Percentiles rank a stretch among this genome's conserved stretches.
phyloP scores from a whole-genome alignment of 1,140 invertebrate genomes.

The Drosophila guanche region DNA sequence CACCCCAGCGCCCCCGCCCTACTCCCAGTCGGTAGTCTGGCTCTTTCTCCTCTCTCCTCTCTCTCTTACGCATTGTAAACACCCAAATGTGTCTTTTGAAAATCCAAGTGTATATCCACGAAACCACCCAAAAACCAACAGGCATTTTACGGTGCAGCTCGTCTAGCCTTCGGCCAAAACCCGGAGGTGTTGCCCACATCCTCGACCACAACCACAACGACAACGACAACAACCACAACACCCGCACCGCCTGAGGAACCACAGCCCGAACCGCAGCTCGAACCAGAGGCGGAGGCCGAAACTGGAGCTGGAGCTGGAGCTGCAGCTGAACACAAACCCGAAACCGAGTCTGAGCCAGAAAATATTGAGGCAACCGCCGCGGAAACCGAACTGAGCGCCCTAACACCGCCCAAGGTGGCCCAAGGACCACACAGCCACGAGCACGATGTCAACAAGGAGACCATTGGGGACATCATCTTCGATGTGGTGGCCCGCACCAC shows the following conservation, averaged over 20 bases:
- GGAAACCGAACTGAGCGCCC: slow-evolving; percentile 43
- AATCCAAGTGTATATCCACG: slow-evolving; percentile 77
- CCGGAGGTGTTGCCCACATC: slow-evolving; percentile 76
- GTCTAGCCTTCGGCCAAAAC: slow-evolving; percentile 81
- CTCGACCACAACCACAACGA: slow-evolving; percentile 62
- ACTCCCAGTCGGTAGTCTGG: slow-evolving; percentile 19
- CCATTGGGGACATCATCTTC: slow-evolving; percentile 69
- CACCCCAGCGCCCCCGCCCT: slow-evolving; percentile 14
- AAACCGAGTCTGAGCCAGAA: slow-evolving; percentile 19
- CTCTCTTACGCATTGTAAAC: slow-evolving; percentile 56
- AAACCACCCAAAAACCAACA: slow-evolving; percentile 80
- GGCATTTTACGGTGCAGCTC: slow-evolving; percentile 80
- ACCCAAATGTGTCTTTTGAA: slow-evolving; percentile 69
- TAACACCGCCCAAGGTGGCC: slow-evolving; percentile 28
- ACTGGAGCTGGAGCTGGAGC: background rate
- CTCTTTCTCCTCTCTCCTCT: slow-evolving; percentile 17
- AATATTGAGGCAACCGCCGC: slow-evolving; percentile 23
- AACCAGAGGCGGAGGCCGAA: slow-evolving; percentile 21
- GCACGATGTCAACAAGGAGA: slow-evolving; percentile 68
- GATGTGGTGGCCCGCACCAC: slow-evolving; percentile 63
- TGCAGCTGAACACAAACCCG: background rate
- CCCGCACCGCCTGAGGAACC: slow-evolving; percentile 21
- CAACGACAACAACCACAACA: slow-evolving; percentile 49
- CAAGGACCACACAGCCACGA: slow-evolving; percentile 20
- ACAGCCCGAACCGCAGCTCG: slow-evolving; percentile 24